A percentile compares a stretch with the other conserved stretches of the same genome.
These are phyloP conservation scores for Zaprionus kolodkinae DNA, from an alignment of 1,140 invertebrate species.

Conservation along the genomic window DNA sequence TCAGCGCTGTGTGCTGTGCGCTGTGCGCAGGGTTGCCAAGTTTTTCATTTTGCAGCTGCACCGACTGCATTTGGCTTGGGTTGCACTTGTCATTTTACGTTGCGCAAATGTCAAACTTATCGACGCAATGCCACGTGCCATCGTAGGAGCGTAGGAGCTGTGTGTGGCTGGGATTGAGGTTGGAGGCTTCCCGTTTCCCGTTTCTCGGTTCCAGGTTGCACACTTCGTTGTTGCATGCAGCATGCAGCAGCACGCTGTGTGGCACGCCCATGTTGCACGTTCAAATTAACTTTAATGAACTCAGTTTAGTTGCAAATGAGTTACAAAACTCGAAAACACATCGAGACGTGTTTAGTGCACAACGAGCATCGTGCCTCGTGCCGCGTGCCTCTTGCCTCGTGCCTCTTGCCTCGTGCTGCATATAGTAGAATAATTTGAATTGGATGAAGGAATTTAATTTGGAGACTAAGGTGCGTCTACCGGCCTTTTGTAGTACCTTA, in stretches of 20 bases:
- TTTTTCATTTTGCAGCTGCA: conserved; percentile 65
- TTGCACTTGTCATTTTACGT: conserved; percentile 77
- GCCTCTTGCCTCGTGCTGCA: conserved; percentile 1
- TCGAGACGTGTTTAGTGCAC: conserved; percentile 74
- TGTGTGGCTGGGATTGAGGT: neutral
- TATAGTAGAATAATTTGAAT: conserved; percentile 1
- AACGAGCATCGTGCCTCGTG: conserved; percentile 27
- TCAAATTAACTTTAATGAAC: conserved; percentile 83
- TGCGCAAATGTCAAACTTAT: conserved; percentile 81
- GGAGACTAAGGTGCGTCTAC: neutral
- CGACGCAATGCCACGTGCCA: conserved; percentile 75
- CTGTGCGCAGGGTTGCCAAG: conserved; percentile 58
- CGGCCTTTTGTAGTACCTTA: neutral
- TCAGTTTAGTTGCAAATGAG: conserved; percentile 82
- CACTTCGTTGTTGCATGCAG: conserved; percentile 30
- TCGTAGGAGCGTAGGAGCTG: conserved; percentile 7
- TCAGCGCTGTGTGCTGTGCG: conserved; percentile 53
- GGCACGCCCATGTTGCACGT: conserved; percentile 78
- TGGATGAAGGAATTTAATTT: neutral
- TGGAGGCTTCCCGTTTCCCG: neutral
- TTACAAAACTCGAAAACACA: conserved; percentile 82
- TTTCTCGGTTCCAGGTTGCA: neutral
- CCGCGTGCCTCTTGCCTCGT: neutral
- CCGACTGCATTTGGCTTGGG: conserved; percentile 45
- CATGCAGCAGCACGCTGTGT: conserved; percentile 32